These are phyloP conservation scores for Monoplex corrugatus DNA, from an alignment of 2,888 invertebrate genomes.

Conservation along the genomic window DNA sequence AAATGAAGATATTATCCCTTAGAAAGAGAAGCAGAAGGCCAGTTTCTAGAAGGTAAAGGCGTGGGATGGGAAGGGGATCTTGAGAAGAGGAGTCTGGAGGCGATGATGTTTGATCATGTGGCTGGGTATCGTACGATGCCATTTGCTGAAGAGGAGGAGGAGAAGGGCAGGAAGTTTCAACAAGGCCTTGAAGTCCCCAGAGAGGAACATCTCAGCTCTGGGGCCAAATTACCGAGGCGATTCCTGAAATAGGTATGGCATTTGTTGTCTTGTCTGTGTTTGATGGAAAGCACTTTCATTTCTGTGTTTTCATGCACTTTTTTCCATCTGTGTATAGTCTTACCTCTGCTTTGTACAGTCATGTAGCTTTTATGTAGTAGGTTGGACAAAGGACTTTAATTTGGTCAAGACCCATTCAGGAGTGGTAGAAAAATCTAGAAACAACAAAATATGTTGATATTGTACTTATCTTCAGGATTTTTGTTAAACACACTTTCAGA, in stretches of 20 bases:
- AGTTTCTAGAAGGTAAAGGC: not conserved
- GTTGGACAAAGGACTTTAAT: too few relatives aligned
- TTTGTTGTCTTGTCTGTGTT: conserved; percentile 13
- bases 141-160: not conserved
- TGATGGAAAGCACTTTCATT: not conserved
- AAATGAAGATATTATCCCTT: not conserved
- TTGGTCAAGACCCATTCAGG: too few relatives aligned
- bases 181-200: not conserved
- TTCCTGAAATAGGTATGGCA: conserved; percentile 19
- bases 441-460: too few relatives aligned
- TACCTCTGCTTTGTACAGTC: too few relatives aligned
- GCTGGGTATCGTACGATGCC: not conserved
- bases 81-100: not conserved
- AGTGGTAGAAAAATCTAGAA: too few relatives aligned
- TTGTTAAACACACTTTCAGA: too few relatives aligned
- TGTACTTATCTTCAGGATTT: too few relatives aligned
- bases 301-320: too few relatives aligned
- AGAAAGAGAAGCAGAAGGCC: not conserved
- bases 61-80: not conserved
- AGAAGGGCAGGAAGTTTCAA: not conserved
- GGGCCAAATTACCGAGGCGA: not conserved
- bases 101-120: not conserved
- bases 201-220: not conserved
- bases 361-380: too few relatives aligned
- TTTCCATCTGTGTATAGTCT: too few relatives aligned